Evolutionary conservation across 1,140 invertebrate species (phyloP), one percentile per base, ranked within the genome.

Genomic region (Conopomorpha cramerella): DNA sequence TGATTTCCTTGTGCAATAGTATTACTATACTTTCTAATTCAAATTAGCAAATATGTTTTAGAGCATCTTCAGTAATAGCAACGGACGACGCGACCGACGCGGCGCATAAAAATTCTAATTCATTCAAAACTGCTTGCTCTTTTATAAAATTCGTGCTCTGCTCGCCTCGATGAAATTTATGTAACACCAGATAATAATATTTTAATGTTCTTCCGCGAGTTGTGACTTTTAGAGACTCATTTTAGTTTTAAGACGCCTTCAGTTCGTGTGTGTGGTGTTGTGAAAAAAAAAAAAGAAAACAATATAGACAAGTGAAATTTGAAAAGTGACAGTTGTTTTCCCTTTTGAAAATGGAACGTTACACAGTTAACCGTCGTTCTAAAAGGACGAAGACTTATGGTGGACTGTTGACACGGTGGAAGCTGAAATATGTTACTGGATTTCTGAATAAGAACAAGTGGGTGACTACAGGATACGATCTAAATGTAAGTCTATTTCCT

Each of bases 401-500:
- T 44, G 66, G 66, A 44, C 45, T 74, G 25, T 42, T 74, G 15
- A 46, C 56, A 2, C 56, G 49, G 34, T 74, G 70, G 66, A 54
- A 57, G 16, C 59, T 49, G 35, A 74, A 72, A 43, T 71, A 62
- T 32, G 47, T 63, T 2, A 41, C 42, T 0, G 48, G 54, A 29
- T 46, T 64, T 16, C 47, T 74, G 32, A 54, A 46, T 12, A 61
- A 48, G 25, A 57, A 60, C 3, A 49, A 52, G 11, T 71, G 70
- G 70, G 45, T 70, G 3, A 59, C 49, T 12, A 66, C 50, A 35
- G 59, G 66, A 53, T 74, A 64, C 36, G 63, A 74, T 45, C 58
- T 74, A 39, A 58, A 70, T 37, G 70, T 74, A 50, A 71, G 68
- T 67, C 39, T 17, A n/a, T n/a, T n/a, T n/a, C n/a, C n/a, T n/a